phyloP scores from a whole-genome alignment of 2,113 vertebrate species.

The Tringa solitaria region DNA sequence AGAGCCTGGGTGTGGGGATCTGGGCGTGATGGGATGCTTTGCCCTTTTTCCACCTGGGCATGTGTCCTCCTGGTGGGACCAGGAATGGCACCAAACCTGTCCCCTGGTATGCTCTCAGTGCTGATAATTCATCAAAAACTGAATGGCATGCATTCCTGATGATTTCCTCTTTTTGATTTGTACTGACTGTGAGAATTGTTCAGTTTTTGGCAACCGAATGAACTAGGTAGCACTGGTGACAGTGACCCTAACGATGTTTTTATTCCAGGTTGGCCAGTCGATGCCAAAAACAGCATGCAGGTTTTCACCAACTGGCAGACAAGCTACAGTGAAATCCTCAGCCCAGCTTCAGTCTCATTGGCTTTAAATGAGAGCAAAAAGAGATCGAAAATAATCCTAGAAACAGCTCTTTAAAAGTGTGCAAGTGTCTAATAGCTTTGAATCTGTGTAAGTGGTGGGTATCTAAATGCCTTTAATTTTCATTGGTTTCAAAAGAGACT shows the following conservation, averaged over 20 bases:
- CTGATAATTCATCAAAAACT: neutral
- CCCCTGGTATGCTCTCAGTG: neutral
- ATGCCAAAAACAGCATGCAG: neutral
- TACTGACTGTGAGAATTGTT: neutral
- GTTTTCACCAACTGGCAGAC: neutral
- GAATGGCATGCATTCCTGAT: neutral
- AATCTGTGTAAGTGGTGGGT: neutral
- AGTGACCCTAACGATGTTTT: neutral
- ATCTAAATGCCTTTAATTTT: neutral
- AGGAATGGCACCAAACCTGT: fast-evolving
- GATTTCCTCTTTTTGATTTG: neutral
- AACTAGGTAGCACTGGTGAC: neutral
- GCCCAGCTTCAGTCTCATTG: neutral
- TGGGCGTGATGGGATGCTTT: neutral
- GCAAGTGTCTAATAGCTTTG: neutral
- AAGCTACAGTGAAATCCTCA: neutral
- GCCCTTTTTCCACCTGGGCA: neutral
- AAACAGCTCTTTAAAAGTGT: neutral
- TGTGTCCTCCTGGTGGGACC: fast-evolving
- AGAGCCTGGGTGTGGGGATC: neutral
- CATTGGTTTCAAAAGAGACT: neutral
- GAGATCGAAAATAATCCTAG: neutral
- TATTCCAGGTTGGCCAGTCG: neutral
- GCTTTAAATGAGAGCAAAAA: neutral
- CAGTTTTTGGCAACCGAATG: neutral